phyloP scores from a whole-genome alignment of 2,888 invertebrate genomes.

The Cremastinae sp. region DNA sequence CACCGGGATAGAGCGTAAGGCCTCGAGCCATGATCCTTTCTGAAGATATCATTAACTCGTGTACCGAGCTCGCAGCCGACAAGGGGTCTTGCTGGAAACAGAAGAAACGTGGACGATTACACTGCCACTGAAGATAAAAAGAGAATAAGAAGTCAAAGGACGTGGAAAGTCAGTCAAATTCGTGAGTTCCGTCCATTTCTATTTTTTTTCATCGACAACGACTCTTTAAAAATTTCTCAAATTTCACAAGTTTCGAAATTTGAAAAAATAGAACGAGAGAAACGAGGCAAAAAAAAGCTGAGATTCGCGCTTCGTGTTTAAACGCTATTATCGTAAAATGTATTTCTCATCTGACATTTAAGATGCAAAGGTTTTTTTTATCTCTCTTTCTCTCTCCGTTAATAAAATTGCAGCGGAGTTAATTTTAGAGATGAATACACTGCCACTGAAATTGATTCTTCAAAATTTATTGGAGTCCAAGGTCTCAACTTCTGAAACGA shows the following conservation, averaged over 20 bases:
- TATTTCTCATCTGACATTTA: constrained; percentile 32
- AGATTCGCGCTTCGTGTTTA: constrained; percentile 13
- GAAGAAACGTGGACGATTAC: constrained; percentile 32
- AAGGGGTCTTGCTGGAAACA: constrained; percentile 35
- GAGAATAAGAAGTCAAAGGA: neutral
- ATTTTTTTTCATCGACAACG: neutral
- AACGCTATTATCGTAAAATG: constrained; percentile 14
- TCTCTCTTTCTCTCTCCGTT: constrained; percentile 1
- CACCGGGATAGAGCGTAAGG: constrained; percentile 33
- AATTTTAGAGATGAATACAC: constrained; percentile 22
- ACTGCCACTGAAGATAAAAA: constrained; percentile 26
- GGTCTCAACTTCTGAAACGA: neutral
- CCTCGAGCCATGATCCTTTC: constrained; percentile 51
- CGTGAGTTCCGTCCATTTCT: constrained; percentile 45
- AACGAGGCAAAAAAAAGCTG: no score
- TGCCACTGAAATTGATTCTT: neutral
- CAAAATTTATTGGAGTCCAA: constrained; percentile 3
- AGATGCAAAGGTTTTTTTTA: neutral
- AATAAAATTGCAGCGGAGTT: neutral
- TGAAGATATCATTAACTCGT: constrained; percentile 51
- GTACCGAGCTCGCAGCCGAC: constrained; percentile 31
- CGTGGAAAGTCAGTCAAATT: constrained; percentile 40
- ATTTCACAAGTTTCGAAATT: no score
- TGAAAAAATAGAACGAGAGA: neutral
- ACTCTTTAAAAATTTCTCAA: neutral